A percentile compares a stretch with the other conserved stretches of the same genome.
Conservation (phyloP, 1,140 invertebrate species). For the Vanessa atalanta region DNA sequence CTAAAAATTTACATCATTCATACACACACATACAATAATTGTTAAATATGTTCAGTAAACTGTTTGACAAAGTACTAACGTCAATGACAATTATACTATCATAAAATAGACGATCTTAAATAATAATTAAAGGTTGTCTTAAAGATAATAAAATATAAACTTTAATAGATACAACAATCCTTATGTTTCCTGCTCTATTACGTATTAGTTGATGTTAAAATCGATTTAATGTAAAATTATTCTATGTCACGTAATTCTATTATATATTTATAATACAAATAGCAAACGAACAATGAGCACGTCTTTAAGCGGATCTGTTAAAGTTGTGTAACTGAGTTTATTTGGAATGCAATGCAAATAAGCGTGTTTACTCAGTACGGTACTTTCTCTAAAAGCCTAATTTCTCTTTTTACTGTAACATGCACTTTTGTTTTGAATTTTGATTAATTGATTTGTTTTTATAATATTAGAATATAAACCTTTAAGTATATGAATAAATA, state of each 20-base stretch:
- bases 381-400: slow-evolving; percentile 58
- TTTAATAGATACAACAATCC: neutral
- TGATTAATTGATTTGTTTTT: neutral
- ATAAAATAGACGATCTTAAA: too few species aligned
- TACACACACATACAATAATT: too few species aligned
- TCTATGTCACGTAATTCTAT: slow-evolving; percentile 4
- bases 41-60: too few species aligned
- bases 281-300: slow-evolving; percentile 4
- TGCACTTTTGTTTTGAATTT: neutral
- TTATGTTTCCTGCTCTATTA: neutral
- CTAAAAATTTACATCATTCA: too few species aligned
- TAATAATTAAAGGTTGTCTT: too few species aligned
- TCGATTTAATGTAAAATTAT: slow-evolving; percentile 3
- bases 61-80: too few species aligned
- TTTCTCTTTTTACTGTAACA: slow-evolving; percentile 60
- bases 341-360: slow-evolving; percentile 58
- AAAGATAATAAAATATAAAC: too few species aligned
- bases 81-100: too few species aligned
- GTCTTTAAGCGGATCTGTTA: slow-evolving; percentile 16
- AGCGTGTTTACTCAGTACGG: slow-evolving; percentile 34
- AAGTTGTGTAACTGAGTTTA: slow-evolving; percentile 13
- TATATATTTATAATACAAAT: neutral
- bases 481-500: too few species aligned
- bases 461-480: too few species aligned
- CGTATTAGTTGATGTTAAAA: neutral